Percentiles rank a stretch among this genome's conserved stretches.
Conservation (phyloP, 2,888 invertebrate species). For the Eupithecia tripunctaria region DNA sequence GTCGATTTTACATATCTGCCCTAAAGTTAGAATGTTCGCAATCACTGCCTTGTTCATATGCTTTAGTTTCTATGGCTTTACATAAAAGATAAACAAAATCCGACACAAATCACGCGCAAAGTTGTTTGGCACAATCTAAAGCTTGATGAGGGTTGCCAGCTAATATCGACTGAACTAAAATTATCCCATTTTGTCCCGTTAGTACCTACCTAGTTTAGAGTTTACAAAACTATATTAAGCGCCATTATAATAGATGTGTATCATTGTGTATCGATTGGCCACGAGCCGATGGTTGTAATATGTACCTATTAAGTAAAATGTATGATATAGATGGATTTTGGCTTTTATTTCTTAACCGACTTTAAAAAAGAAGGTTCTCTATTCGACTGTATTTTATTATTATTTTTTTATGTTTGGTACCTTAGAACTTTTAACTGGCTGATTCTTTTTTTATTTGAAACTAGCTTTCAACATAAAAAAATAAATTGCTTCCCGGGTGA, state of each 20-base stretch:
- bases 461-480: too few relatives aligned
- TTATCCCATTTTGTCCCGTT: constrained; percentile 25
- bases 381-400: too few relatives aligned
- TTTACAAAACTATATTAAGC: constrained; percentile 34
- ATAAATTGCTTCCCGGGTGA: too few relatives aligned
- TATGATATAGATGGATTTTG: constrained; percentile 40
- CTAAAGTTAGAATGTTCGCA: background rate
- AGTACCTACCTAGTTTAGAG: constrained; percentile 29
- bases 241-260: constrained; percentile 31
- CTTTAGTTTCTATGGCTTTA: background rate
- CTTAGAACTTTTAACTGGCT: too few relatives aligned
- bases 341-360: constrained; percentile 17
- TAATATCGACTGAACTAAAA: background rate
- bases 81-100: background rate
- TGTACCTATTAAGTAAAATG: constrained; percentile 45
- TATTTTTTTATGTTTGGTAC: too few relatives aligned
- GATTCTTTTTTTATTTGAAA: too few relatives aligned
- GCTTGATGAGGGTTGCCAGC: background rate
- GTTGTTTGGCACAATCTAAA: background rate
- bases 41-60: background rate
- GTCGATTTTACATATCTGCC: background rate
- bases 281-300: constrained; percentile 39
- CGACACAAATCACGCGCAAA: constrained; percentile 8
- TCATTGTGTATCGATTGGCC: constrained; percentile 27
- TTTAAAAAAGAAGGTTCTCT: too few relatives aligned